These are phyloP conservation scores for Aquatica leii DNA, from an alignment of 2,888 invertebrate genomes.

Conservation along the genomic window DNA sequence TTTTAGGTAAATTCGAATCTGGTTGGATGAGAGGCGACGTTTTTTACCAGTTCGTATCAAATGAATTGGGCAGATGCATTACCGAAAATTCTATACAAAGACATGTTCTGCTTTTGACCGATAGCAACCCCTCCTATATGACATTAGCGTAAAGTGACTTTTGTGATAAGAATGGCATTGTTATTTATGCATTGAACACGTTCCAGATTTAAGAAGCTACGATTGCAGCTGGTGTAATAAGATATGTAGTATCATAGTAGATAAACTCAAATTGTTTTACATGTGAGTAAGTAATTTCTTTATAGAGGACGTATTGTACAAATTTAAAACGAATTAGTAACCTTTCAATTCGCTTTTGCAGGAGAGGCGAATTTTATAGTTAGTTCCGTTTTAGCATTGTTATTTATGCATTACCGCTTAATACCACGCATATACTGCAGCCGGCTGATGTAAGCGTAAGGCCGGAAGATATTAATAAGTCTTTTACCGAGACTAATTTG, in stretches of 20 bases:
- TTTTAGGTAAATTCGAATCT: background rate
- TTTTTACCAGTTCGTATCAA: background rate
- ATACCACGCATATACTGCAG: background rate
- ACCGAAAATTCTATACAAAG: background rate
- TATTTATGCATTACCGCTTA: background rate
- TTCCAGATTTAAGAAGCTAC: too few species aligned
- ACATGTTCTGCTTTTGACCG: background rate
- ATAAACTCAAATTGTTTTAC: too few species aligned
- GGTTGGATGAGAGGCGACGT: background rate
- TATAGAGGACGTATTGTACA: too few species aligned
- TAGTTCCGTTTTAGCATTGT: too few species aligned
- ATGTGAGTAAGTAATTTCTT: too few species aligned
- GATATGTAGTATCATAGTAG: too few species aligned
- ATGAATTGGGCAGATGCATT: background rate
- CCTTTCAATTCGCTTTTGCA: too few species aligned
- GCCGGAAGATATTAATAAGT: background rate
- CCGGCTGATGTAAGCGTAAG: background rate
- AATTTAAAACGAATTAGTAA: too few species aligned
- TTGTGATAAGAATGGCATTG: constrained; percentile 1
- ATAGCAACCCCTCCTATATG: background rate
- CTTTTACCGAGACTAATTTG: background rate
- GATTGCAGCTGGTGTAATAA: too few species aligned
- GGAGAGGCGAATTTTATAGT: too few species aligned
- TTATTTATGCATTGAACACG: background rate
- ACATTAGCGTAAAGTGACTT: background rate